These are phyloP conservation scores for Lasioglossum malachurum DNA, from an alignment of 2,888 invertebrate genomes.

Conservation along the genomic window DNA sequence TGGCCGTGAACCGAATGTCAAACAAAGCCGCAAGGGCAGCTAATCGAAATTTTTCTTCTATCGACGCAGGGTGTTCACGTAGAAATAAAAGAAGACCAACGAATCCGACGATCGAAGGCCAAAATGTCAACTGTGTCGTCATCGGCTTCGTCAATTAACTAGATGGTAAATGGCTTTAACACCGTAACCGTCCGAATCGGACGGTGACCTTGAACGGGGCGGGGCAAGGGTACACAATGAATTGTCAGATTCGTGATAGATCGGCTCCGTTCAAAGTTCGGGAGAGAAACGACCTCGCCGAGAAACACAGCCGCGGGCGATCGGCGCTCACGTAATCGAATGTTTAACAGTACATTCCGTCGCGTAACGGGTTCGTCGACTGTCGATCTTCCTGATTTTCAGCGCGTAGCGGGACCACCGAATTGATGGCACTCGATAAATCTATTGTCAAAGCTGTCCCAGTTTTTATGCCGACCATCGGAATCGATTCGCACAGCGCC, in stretches of 20 bases:
- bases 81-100: neutral
- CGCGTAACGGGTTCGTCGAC: neutral
- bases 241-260: neutral
- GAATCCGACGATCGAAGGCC: neutral
- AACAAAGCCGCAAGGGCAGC: neutral
- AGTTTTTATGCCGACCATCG: too few species aligned
- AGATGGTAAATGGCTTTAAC: neutral
- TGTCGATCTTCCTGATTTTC: neutral
- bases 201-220: conserved; percentile 26
- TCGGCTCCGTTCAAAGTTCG: conserved; percentile 20
- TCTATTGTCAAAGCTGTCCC: neutral
- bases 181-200: neutral
- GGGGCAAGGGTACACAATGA: conserved; percentile 13
- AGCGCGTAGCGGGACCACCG: neutral
- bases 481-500: neutral
- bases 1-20: neutral
- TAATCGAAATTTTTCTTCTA: neutral
- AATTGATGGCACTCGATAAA: neutral
- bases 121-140: conserved; percentile 2
- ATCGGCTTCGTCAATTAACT: neutral
- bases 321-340: neutral
- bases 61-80: neutral
- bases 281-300: neutral
- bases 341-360: conserved; percentile 1
- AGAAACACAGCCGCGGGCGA: neutral